Base-by-base conservation (phyloP, 2,797 vertebrate species). In the Enteromius radiatus region DNA sequence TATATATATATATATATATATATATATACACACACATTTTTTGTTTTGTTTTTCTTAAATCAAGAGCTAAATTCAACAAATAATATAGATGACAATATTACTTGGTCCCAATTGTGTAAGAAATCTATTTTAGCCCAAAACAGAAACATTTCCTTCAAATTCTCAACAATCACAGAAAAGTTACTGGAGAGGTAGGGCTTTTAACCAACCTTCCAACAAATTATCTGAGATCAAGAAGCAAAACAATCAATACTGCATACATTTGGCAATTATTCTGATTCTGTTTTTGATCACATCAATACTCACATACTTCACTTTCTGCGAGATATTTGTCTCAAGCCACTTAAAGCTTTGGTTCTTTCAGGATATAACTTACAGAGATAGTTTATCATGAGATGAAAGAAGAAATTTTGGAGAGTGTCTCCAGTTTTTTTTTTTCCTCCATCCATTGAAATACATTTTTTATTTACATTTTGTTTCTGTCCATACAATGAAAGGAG, bases 241-340 rank as follows among this genome's bases (percentile, higher is more conserved):
- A 4, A n/a, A 54, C 3, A 21, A 23, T 45, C 10, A 70, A 70
- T 5, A 6, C 10, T n/a, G n/a, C 41, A 28, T 28, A 19, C 21
- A n/a, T 54, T 73, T 33, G 26, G 28, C 9, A 33, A 52, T n/a
- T 73, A 73, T 73, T 52, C 19, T n/a, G 10, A 73, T 73, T 52
- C 28, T 8, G 28, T 31, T 26, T 10, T 52, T 9, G 21, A 36
- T 36, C 47, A 52, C 10, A n/a, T 54, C 21, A 74, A 52, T 54
- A 45, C 41, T 47, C 11, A 9, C 19, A 19, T 31, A 64, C 59
- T 33, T n/a, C 38, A 45, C 56, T 63, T 45, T 77, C 41, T 73
- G 70, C 54, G 28, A 52, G 45, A 73, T 33, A 33, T 73, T n/a
- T 12, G 10, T 26, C 17, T 33, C 70, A 47, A 47, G 68, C 19